Conservation (phyloP, 2,113 vertebrate species). For the Equus przewalskii region DNA sequence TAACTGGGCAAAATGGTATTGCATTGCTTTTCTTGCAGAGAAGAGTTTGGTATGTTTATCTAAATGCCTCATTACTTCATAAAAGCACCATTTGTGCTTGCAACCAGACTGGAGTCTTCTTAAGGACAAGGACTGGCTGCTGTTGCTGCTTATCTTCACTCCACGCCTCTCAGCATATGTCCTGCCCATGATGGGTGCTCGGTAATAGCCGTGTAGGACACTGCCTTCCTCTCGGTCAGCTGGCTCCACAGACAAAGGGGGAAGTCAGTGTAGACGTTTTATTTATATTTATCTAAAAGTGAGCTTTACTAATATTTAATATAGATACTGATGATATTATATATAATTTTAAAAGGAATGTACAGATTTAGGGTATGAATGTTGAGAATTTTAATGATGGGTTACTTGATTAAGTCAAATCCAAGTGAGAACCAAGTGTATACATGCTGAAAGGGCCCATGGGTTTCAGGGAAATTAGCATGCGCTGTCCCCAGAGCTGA, state of each 20-base stretch:
- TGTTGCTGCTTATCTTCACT: too few species aligned
- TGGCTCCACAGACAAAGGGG: neutral
- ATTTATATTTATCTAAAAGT: neutral
- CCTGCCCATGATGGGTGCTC: neutral
- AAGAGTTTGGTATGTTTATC: neutral
- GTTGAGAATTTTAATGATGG: neutral
- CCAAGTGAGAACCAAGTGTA: neutral
- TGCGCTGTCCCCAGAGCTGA: neutral
- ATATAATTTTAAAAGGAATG: neutral
- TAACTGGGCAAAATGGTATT: neutral
- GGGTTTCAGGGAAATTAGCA: neutral
- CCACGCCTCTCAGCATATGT: fast-evolving
- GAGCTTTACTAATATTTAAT: neutral
- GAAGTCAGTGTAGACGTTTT: neutral
- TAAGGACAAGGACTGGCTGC: neutral
- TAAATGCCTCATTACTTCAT: neutral
- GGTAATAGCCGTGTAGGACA: fast-evolving
- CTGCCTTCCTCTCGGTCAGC: neutral
- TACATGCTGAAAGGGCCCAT: neutral
- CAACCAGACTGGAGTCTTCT: neutral
- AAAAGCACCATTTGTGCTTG: neutral
- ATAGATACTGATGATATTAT: neutral
- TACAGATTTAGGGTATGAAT: neutral
- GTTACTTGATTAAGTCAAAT: neutral
- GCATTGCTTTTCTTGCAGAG: neutral